Evolutionary conservation across 1,140 invertebrate species (phyloP), one percentile per base, ranked within the genome.

Genomic region (Drosophila kurseongensis): DNA sequence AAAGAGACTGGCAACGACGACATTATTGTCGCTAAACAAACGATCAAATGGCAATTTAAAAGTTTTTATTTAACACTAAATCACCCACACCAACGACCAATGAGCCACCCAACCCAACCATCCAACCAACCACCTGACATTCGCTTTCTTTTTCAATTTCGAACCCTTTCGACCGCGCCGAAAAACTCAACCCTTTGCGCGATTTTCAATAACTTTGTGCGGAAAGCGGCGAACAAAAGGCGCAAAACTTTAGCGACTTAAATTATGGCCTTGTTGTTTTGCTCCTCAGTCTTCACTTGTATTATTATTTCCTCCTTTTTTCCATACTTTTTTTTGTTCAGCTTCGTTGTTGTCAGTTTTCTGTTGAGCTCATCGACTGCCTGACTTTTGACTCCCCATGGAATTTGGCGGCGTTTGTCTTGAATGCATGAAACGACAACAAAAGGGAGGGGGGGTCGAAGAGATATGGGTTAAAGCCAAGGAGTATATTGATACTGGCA

Each of bases 31-130:
- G 89, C 89, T 91, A 91, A 91, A 91, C 89, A 91, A 91, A 91
- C 89, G 89, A 91, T 91, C 89, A 91, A 91, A 91, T 91, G 89
- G 84, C 89, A 91, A 91, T 91, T 91, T 91, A 89, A 91, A 91
- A 91, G 89, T 91, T 91, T 91, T 91, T 91, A 91, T 91, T 91
- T 82, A 91, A 91, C 89, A 91, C 89, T 91, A 91, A 91, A 91
- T 91, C 89, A 91, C 89, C 89, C 77, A 89, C 83, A 81, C 80
- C 80, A 73, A 52, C 45, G 38, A 77, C 48, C 76, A 81, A 58
- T 73, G 59, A 75, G 65, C 62, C 68, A 16, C 40, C 38, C 14
- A 18, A 40, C 48, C 52, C 55, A 35, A 5, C 54, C 59, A 10
- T 44, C 45, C 60, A 47, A 44, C 42, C 45, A 36, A 18, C 78